Conservation (phyloP, 2,797 vertebrate genomes). For the Xiphorhynchus erythropygius region DNA sequence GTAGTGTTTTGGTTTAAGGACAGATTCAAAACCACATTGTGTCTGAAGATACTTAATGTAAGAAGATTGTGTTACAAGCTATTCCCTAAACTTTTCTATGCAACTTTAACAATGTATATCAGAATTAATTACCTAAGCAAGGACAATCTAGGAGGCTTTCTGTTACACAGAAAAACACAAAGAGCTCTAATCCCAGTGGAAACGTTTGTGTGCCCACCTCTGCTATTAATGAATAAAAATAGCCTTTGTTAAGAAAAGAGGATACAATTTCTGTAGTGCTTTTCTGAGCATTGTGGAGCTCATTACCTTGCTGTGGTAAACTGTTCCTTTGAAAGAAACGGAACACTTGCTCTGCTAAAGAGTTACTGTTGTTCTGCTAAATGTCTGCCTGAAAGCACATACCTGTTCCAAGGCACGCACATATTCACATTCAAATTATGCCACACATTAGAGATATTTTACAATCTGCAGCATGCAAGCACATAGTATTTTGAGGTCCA, state of each 20-base stretch:
- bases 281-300: background rate
- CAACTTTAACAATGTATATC: background rate
- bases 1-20: background rate
- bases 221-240: background rate
- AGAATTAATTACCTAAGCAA: background rate
- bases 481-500: background rate
- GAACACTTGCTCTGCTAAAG: slow-evolving; percentile 6
- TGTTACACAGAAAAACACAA: background rate
- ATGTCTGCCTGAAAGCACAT: background rate
- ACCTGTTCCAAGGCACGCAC: slow-evolving; percentile 18
- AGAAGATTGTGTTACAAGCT: background rate
- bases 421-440: slow-evolving; percentile 23
- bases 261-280: background rate
- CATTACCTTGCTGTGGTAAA: background rate
- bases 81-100: background rate
- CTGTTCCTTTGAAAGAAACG: background rate
- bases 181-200: background rate
- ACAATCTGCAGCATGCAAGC: background rate
- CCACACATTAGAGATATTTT: background rate
- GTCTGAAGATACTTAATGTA: background rate
- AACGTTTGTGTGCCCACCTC: background rate
- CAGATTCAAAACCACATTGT: background rate
- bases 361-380: background rate
- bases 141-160: background rate
- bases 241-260: background rate